These are phyloP conservation scores for Lethenteron camtschaticum DNA, from an alignment of 2,113 vertebrate genomes.

Conservation along the genomic window DNA sequence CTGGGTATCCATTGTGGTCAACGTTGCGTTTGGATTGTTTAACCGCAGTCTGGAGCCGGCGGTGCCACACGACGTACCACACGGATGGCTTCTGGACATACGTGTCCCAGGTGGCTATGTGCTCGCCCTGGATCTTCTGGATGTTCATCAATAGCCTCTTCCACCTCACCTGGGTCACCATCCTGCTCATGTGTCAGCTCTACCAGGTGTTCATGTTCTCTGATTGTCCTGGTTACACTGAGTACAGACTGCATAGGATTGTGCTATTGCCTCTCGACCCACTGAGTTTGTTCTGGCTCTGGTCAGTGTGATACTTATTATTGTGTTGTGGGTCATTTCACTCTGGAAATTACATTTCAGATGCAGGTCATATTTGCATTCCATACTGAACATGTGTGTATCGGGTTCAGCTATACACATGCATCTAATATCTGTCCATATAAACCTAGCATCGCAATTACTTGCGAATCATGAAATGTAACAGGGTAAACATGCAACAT, in stretches of 20 bases:
- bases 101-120: constrained; percentile 78
- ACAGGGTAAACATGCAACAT: too few relatives aligned
- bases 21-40: not conserved
- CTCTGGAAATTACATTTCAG: not conserved
- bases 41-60: constrained; percentile 65
- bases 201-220: constrained; percentile 52
- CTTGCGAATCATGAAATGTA: too few relatives aligned
- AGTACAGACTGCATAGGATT: not conserved
- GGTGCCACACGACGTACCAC: constrained; percentile 66
- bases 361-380: too few relatives aligned
- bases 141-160: constrained; percentile 98
- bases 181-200: constrained; percentile 97
- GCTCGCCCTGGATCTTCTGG: constrained; percentile 98
- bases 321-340: too few relatives aligned
- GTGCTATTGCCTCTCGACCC: not conserved
- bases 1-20: too few relatives aligned
- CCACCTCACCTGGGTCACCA: constrained; percentile 97
- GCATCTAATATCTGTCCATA: too few relatives aligned
- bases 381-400: too few relatives aligned
- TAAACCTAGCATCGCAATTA: too few relatives aligned
- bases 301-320: too few relatives aligned
- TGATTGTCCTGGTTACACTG: not conserved
- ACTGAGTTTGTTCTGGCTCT: not conserved
- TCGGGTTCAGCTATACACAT: too few relatives aligned
- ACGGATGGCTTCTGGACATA: constrained; percentile 94